These are phyloP conservation scores for Mastacembelus armatus DNA, from an alignment of 2,797 vertebrate species.

Conservation along the genomic window DNA sequence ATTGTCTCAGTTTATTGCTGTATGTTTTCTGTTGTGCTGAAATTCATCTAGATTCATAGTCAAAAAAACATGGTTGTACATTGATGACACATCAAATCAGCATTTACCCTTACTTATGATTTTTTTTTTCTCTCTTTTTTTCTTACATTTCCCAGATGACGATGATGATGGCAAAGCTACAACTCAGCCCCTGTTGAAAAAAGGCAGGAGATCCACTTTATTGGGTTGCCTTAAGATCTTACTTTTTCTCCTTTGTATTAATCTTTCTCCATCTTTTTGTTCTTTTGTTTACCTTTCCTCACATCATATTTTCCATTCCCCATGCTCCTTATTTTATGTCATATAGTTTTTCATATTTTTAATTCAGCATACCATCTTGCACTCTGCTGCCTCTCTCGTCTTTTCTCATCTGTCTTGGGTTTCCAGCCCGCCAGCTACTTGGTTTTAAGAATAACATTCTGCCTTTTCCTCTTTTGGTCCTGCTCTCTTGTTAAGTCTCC, in stretches of 20 bases:
- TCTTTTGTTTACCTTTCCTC: constrained; percentile 11
- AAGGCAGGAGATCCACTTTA: constrained; percentile 93
- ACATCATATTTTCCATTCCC: constrained; percentile 3
- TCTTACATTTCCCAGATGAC: constrained; percentile 90
- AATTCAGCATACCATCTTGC: constrained; percentile 35
- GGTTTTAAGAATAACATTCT: constrained; percentile 47
- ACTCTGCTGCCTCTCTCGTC: constrained; percentile 49
- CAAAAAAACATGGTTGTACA: not conserved
- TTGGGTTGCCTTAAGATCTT: constrained; percentile 53
- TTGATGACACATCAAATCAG: constrained; percentile 41
- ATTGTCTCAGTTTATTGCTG: too few relatives aligned
- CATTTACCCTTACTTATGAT: constrained; percentile 80
- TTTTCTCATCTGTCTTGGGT: constrained; percentile 20
- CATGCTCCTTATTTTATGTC: constrained; percentile 18
- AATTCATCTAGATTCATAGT: not conserved
- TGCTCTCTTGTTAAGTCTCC: constrained; percentile 23
- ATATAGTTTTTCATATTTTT: constrained; percentile 32
- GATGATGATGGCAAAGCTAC: constrained; percentile 95
- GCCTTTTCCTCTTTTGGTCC: constrained; percentile 31
- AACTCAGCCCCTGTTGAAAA: constrained; percentile 96
- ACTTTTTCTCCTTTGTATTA: constrained; percentile 19
- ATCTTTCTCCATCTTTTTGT: constrained; percentile 13
- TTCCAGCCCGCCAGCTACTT: constrained; percentile 31
- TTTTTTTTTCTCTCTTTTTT: constrained; percentile 74
- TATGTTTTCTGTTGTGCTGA: not conserved